Base-by-base conservation (phyloP, 2,888 invertebrate genomes). In the Tachina grossa region DNA sequence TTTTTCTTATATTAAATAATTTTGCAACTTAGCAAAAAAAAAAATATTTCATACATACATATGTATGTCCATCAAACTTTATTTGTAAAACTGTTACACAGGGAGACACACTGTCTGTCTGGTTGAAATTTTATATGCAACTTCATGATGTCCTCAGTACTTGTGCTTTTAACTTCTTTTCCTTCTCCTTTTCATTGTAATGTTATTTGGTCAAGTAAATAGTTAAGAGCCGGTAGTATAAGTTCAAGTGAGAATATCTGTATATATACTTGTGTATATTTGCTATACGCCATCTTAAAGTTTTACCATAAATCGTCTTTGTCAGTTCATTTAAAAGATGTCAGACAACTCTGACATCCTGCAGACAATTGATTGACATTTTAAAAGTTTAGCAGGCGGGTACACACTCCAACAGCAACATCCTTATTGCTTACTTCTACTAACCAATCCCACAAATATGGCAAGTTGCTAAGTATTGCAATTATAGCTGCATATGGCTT, bases 291-390 rank as follows among this genome's bases (percentile, higher is more conserved):
- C 90, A 90, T 91, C 90, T 91, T 90, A 88, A 89, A 89, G 85
- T 87, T 88, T 88, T 88, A 87, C 89, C 89, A 91, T 90, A 90
- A 91, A 89, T 91, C 90, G 91, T 91, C 90, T 91, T 91, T 90
- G 90, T 90, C 90, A 90, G 91, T 91, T 91, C 90, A 92, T 91
- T 91, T 91, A 91, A 91, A 91, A 91, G 89, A 91, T 91, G 91
- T 91, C 91, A 90, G 91, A 91, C 90, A 89, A 89, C 89, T 89
- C 89, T 87, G 91, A 91, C 91, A 91, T 89, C 90, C 74, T 78
- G 59, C 88, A 88, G 91, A 91, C 91, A 91, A 91, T 90, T 91
- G 91, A 91, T 91, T 91, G 91, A 91, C 91, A 90, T 89, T 90
- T 91, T 90, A 89, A 91, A 91, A 91, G 90, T 91, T 91, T 90